Conservation (phyloP, 2,113 vertebrate species). For the Apistogramma diplotaenia region DNA sequence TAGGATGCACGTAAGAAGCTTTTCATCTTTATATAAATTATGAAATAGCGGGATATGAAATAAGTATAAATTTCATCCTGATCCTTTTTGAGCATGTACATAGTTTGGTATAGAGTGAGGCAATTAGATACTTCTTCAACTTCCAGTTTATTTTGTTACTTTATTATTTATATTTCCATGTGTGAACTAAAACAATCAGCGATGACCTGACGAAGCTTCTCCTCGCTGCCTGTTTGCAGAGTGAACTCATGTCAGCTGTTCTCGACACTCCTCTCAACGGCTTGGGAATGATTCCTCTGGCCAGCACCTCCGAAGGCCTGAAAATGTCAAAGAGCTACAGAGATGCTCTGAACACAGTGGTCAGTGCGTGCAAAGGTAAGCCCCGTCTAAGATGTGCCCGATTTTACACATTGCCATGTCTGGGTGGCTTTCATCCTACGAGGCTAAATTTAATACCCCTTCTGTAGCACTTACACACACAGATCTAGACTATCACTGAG, state of each 20-base stretch:
- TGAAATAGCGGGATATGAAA: too few species aligned
- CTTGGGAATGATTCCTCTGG: conserved; percentile 78
- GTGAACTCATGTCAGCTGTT: conserved; percentile 70
- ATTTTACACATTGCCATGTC: not conserved
- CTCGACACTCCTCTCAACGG: conserved; percentile 77
- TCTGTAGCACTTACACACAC: not conserved
- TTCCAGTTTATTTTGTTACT: too few species aligned
- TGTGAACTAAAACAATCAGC: too few species aligned
- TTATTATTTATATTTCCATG: too few species aligned
- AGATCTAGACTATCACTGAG: not conserved
- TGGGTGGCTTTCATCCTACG: not conserved
- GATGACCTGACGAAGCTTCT: not conserved
- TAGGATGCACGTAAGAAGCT: too few species aligned
- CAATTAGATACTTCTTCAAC: too few species aligned
- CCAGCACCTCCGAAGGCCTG: conserved; percentile 60
- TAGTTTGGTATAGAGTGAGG: too few species aligned
- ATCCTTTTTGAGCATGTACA: too few species aligned
- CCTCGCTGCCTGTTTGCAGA: conserved; percentile 30
- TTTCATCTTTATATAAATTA: too few species aligned
- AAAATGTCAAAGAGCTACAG: conserved; percentile 70
- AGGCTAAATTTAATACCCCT: not conserved
- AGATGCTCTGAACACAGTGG: conserved; percentile 75
- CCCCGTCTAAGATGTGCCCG: not conserved
- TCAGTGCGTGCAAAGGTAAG: conserved; percentile 82
- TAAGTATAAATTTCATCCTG: too few species aligned